Base-by-base conservation (phyloP, 2,888 invertebrate species). In the Eugnorisma glareosa region DNA sequence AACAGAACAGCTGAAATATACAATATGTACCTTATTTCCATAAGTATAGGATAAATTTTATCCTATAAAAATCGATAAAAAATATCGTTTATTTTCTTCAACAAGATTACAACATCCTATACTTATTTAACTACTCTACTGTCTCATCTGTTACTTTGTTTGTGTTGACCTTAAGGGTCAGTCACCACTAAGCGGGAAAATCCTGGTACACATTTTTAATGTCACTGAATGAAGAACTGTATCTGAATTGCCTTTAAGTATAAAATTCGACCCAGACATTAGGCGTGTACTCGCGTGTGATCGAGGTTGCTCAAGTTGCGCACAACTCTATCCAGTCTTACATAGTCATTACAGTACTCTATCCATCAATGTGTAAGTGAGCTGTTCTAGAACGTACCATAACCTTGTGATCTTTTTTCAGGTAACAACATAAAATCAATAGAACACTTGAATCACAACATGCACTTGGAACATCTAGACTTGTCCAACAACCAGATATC, bases 391-490 rank as follows among this genome's bases (percentile, higher is more conserved):
- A 73, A 43, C 21, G 54, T 61, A 43, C 28, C 11, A 48, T 61
- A 67, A 70, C 0, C 3, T 28, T 54, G 15, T 82, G 28, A 35
- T 57, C 24, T 43, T 28, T 68, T 93, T 93, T 31, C 98, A 94
- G 98, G 98, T 83, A 99, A 99, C 95, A 99, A 98, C 91, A 98
- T 99, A 89, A 99, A 99, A 97, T 98, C 98, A n/a, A 98, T 99
- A 91, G 99, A 99, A 91, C 98, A 99, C 95, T 96, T 99, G 84
- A 98, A 98, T 91, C 97, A 98, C 88, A 99, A 98, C 93, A 97
- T 97, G 67, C 98, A 98, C 91, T 95, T 99, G 93, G 98, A 98
- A 92, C 97, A 98, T 93, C 94, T 99, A 88, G 99, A 99, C 96
- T 95, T 99, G 86, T 99, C 99, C 7, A 98, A 99, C 93, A 99